phyloP scores from a whole-genome alignment of 1,140 invertebrate species.

The Cydia fagiglandana region DNA sequence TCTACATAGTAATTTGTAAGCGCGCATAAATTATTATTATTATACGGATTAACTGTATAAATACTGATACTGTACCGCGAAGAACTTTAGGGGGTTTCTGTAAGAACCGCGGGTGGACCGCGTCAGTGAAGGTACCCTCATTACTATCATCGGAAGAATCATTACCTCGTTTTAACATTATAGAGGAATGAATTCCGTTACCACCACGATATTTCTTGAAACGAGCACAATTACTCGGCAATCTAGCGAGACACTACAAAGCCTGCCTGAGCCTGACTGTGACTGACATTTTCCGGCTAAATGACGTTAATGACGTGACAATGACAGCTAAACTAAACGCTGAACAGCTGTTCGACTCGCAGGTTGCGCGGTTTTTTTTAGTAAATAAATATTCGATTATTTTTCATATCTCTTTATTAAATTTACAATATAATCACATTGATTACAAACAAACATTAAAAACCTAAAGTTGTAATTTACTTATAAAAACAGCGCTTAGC shows the following conservation, averaged over 20 bases:
- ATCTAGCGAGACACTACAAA: not conserved
- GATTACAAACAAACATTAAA: too few species aligned
- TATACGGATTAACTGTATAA: not conserved
- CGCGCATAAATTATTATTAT: not conserved
- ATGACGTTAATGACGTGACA: not conserved
- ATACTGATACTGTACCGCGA: slow-evolving; percentile 57
- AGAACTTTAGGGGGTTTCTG: slow-evolving; percentile 49
- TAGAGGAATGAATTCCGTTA: slow-evolving; percentile 2
- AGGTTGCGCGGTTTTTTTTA: too few species aligned
- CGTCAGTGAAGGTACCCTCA: slow-evolving; percentile 42
- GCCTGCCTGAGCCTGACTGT: too few species aligned
- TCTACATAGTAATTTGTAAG: not conserved
- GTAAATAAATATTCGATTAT: not conserved
- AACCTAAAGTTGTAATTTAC: too few species aligned
- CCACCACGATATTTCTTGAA: not conserved
- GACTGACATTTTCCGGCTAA: not conserved
- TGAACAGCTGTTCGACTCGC: not conserved
- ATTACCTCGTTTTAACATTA: slow-evolving; percentile 38
- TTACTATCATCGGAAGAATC: slow-evolving; percentile 35
- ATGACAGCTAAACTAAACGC: not conserved
- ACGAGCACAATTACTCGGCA: not conserved
- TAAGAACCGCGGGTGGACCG: slow-evolving; percentile 60
- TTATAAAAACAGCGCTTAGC: not conserved
- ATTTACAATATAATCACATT: too few species aligned
- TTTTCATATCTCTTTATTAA: too few species aligned